Base-by-base conservation (phyloP, 2,888 invertebrate species). In the Erebia aethiops region DNA sequence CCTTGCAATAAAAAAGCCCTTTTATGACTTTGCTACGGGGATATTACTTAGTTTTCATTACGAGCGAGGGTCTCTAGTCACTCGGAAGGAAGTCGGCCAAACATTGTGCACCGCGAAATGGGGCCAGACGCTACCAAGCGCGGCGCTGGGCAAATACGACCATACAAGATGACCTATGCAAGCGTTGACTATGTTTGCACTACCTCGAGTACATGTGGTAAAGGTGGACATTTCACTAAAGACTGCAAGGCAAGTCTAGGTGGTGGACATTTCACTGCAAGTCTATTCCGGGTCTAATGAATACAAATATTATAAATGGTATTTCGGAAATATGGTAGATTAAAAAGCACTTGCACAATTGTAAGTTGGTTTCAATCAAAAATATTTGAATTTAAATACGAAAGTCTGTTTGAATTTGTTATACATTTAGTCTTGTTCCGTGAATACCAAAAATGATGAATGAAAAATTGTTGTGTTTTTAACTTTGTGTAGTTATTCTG, bases 21-120 rank as follows among this genome's bases (percentile, higher is more conserved):
- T 60, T 11, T 16, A 60, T 41, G 60, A 16, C 4, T 16, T 10
- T 41, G 41, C 52, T 54, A 18, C 16, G 41, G 14, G 41, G 46
- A 72, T 52, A 56, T 62, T 63, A 71, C 58, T 68, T 62, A 58
- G 49, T 67, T 71, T 67, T 71, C 66, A 69, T 69, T 71, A 69
- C 63, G 41, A 49, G 16, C 64, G 64, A 70, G 67, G 69, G 69
- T 46, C 65, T 66, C 75, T 76, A 80, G 73, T 78, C 81, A 77
- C 77, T 78, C 75, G 82, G 80, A 83, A 83, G 74, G 78, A 82
- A 83, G 77, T 83, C 80, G 82, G 80, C 81, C 82, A 81, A 81
- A 81, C 80, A 70, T 70, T 71, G 68, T 71, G 71, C 67, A 67
- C 52, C 64, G 67, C 57, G 69, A 71, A 71, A 64, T 60, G 60